Percentiles rank a stretch among this genome's conserved stretches.
Conservation (phyloP, 1,140 invertebrate species). For the Adoxophyes honmai region DNA sequence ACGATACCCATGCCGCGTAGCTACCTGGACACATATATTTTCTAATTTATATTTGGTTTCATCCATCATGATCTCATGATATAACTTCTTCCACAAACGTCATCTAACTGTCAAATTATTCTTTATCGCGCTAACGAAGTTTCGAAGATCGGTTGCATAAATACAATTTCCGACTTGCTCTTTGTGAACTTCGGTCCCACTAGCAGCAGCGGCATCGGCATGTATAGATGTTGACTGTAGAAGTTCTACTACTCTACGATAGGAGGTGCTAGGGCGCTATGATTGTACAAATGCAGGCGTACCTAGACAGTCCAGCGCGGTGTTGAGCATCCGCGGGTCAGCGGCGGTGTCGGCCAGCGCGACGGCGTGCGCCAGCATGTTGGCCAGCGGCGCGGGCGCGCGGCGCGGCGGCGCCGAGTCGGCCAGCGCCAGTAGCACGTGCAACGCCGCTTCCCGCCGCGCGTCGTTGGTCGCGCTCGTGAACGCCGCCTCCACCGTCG, state of each 20-base stretch:
- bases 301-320: constrained; percentile 86
- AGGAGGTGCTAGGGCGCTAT: no score
- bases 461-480: constrained; percentile 35
- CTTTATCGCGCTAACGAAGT: no score
- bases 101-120: no score
- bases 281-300: constrained; percentile 27
- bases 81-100: no score
- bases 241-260: no score
- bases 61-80: no score
- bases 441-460: constrained; percentile 88
- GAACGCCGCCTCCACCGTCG: constrained; percentile 77
- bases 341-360: constrained; percentile 78
- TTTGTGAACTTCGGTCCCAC: no score
- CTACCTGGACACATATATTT: constrained; percentile 73
- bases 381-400: constrained; percentile 83
- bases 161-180: no score
- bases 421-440: constrained; percentile 88
- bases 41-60: no score
- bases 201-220: no score
- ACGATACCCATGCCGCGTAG: constrained; percentile 89
- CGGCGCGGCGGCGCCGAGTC: constrained; percentile 84
- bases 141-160: no score
- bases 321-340: constrained; percentile 76
- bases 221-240: no score
- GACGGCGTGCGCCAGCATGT: constrained; percentile 82